Percentiles rank a stretch among this genome's conserved stretches.
Evolutionary conservation across 2,888 invertebrate species (phyloP).

Genomic region (Proisotoma minuta): DNA sequence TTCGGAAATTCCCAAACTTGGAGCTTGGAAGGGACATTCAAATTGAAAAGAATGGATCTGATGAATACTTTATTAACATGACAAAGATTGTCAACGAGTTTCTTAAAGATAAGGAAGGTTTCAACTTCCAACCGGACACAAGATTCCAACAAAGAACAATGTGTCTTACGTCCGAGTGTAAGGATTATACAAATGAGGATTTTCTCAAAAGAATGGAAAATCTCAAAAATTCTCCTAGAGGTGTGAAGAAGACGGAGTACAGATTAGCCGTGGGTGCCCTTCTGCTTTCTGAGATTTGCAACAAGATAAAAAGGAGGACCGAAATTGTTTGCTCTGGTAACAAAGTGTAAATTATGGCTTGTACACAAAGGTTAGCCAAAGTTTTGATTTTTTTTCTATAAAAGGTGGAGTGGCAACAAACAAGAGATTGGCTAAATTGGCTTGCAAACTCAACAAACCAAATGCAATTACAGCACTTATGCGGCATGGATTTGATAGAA

Average conservation of each 20-base stretch:
- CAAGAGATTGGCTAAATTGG: conserved; percentile 1
- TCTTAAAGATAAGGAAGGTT: no score
- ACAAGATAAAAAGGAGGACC: not conserved
- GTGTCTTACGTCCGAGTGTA: no score
- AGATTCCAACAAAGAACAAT: no score
- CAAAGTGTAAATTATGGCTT: not conserved
- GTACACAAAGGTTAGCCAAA: no score
- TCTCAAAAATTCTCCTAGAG: no score
- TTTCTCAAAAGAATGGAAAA: no score
- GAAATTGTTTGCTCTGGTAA: not conserved
- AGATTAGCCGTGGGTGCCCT: not conserved
- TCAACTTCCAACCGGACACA: no score
- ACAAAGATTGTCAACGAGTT: not conserved
- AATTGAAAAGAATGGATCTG: not conserved
- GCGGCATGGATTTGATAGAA: not conserved
- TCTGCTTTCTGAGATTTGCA: not conserved
- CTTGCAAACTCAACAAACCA: not conserved
- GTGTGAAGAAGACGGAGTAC: no score
- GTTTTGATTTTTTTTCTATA: no score
- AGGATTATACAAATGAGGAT: no score
- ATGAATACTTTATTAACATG: not conserved
- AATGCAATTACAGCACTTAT: not conserved
- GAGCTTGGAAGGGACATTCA: no score
- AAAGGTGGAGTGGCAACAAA: not conserved
- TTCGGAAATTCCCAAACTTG: no score